Percentiles rank a stretch among this genome's conserved stretches.
Conservation (phyloP, 2,797 vertebrate genomes). For the Gila robusta region DNA sequence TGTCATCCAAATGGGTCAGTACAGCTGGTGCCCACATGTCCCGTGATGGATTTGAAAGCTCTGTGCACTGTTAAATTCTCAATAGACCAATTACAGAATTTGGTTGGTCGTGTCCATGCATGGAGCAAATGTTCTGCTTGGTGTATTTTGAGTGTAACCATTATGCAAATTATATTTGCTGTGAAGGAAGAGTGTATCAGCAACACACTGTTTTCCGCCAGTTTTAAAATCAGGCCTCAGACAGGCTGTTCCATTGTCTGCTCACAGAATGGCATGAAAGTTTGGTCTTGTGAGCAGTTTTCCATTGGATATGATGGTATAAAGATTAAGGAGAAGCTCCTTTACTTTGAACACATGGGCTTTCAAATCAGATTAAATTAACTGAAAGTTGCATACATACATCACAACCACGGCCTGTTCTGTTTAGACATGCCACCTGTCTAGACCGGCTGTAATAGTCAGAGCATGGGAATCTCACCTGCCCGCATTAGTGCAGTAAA, state of each 20-base stretch:
- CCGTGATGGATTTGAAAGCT: conserved; percentile 9
- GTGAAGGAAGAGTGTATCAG: neutral
- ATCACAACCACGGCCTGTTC: too few relatives aligned
- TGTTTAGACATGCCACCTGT: too few relatives aligned
- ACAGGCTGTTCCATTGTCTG: neutral
- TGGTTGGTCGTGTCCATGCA: neutral
- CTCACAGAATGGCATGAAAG: neutral
- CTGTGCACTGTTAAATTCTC: conserved; percentile 14
- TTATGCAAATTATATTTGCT: conserved; percentile 3
- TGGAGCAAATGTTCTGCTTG: neutral
- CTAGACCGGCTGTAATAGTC: too few relatives aligned
- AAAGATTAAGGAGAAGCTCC: too few relatives aligned
- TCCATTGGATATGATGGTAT: too few relatives aligned
- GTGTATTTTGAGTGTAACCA: conserved; percentile 14
- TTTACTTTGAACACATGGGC: too few relatives aligned
- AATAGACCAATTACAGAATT: conserved; percentile 31
- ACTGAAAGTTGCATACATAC: too few relatives aligned
- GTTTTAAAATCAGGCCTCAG: conserved; percentile 8
- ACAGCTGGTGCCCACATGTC: conserved; percentile 14
- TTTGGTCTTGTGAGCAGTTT: neutral
- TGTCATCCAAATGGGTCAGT: conserved; percentile 35
- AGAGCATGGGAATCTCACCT: too few relatives aligned
- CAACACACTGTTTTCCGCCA: neutral
- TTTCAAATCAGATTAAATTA: too few relatives aligned
- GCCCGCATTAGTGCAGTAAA: too few relatives aligned